phyloP scores from a whole-genome alignment of 2,888 invertebrate genomes.

The Caenorhabditis becei region DNA sequence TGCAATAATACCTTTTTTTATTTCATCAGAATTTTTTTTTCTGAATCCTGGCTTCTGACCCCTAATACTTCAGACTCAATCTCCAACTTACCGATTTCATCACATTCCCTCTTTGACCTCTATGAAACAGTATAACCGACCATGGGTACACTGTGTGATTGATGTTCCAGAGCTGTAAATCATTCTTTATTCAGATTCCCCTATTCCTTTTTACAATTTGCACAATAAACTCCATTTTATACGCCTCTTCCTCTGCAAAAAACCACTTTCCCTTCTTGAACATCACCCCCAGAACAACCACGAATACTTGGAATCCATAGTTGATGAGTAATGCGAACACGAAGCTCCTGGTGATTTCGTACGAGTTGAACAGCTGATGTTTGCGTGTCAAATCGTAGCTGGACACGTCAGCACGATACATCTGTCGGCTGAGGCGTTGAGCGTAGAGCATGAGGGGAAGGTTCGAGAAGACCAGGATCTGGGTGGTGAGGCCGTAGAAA shows the following conservation, averaged over 20 bases:
- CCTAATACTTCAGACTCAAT: too few species aligned
- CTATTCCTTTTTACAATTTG: conserved; percentile 28
- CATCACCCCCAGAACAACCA: neutral
- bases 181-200: too few species aligned
- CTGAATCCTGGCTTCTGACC: too few species aligned
- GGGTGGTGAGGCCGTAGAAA: conserved; percentile 18
- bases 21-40: too few species aligned
- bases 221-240: conserved; percentile 17
- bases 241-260: neutral
- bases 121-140: conserved; percentile 30
- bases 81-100: conserved; percentile 10
- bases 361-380: conserved; percentile 14
- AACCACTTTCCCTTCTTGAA: conserved; percentile 2
- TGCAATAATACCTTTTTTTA: too few species aligned
- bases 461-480: conserved; percentile 7
- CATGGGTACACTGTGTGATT: conserved; percentile 37
- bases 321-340: conserved; percentile 15
- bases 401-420: conserved; percentile 9
- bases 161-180: conserved; percentile 34
- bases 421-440: neutral
- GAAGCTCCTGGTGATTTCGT: conserved; percentile 15
- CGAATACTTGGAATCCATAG: conserved; percentile 6
- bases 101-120: conserved; percentile 8
- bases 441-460: conserved; percentile 12
- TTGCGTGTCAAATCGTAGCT: conserved; percentile 7